phyloP scores from a whole-genome alignment of 1,140 invertebrate species.

The Drosophila bipectinata region DNA sequence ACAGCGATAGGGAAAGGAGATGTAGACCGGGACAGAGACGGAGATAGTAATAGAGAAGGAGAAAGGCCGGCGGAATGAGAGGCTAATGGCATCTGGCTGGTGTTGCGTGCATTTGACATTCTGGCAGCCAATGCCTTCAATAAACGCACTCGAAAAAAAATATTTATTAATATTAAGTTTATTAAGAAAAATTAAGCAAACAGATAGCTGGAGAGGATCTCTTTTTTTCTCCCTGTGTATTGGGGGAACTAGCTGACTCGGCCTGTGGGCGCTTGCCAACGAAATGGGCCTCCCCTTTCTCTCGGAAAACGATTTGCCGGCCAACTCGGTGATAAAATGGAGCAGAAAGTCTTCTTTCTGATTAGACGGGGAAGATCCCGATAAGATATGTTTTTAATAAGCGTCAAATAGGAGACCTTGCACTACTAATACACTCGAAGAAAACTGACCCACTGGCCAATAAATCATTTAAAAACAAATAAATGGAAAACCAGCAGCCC shows the following conservation, averaged over 20 bases:
- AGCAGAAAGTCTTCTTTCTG: conserved; percentile 11
- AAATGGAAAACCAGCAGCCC: not conserved
- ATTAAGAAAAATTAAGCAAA: no score
- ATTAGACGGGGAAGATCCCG: conserved; percentile 17
- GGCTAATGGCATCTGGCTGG: conserved; percentile 53
- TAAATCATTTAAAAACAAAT: not conserved
- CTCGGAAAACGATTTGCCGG: conserved; percentile 17
- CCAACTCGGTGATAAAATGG: conserved; percentile 18
- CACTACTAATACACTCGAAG: not conserved
- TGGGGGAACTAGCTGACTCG: not conserved
- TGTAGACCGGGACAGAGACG: not conserved
- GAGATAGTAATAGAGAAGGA: not conserved
- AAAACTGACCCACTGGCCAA: not conserved
- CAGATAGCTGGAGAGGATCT: no score
- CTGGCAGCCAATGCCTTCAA: conserved; percentile 30
- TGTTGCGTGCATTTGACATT: conserved; percentile 57
- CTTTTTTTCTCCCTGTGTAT: not conserved
- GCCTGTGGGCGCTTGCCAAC: conserved; percentile 28
- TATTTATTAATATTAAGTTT: not conserved
- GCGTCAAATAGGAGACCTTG: not conserved
- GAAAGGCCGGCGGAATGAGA: conserved; percentile 7
- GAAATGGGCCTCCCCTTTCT: not conserved
- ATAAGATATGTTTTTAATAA: conserved; percentile 5
- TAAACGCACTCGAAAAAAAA: conserved; percentile 16
- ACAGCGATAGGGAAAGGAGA: conserved; percentile 33